Evolutionary conservation across 2,888 invertebrate species (phyloP), one percentile per base, ranked within the genome.

Genomic region (Melinopterus prodromus): DNA sequence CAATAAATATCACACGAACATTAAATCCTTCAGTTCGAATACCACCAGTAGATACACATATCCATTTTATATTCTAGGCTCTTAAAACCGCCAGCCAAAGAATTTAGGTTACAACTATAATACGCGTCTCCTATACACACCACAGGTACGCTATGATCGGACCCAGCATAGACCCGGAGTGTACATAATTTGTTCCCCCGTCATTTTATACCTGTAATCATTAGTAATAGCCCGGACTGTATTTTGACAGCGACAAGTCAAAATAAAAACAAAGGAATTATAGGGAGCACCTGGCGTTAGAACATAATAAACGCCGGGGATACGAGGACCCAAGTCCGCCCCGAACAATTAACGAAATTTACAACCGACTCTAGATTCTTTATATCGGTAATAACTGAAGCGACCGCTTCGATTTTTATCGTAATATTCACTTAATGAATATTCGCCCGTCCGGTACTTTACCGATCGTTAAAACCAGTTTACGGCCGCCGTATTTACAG

Each of bases 211-310:
- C 77, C 79, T 78, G 79, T 82, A 82, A 82, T 82, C 83, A 83
- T 83, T 82, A 83, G 83, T 83, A 83, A 84, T 83, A 83, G 81
- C 82, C 36, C 36, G 82, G 83, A 83, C 82, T 81, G 82, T 83
- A 83, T 83, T 83, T 81, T 83, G 74, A 74, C 74, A 74, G 74
- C 35, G 74, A 74, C 74, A 74, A 74, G 74, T 74, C 74, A 74
- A 74, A 74, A 74, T 74, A 74, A 74, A 74, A 74, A 74, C 74
- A 74, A 74, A 74, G 74, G 74, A 35, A 53, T 35, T 36, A 74
- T 37, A n/a, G 16, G n/a, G 74, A 74, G 74, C 74, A 74, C 74
- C 74, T 74, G 74, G 74, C 74, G 74, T 74, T 74, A 74, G 74
- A 83, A 53, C 53, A 53, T 53, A 53, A 53, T 53, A 53, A 26